Evolutionary conservation across 2,888 invertebrate species (phyloP).

Genomic region (Ormyrus rosae): DNA sequence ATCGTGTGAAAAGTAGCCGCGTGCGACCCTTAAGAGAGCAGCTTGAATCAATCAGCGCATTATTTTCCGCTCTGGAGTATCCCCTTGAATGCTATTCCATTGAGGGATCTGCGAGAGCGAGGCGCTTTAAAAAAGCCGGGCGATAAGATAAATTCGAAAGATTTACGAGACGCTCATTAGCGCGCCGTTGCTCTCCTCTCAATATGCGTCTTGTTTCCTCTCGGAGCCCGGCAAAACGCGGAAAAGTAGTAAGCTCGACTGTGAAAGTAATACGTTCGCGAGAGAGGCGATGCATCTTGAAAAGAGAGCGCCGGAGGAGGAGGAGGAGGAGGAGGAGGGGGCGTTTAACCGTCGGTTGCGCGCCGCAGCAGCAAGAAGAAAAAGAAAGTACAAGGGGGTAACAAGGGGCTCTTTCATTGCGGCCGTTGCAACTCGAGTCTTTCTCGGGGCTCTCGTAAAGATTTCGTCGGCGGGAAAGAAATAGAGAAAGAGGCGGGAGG

Average conservation of each 20-base stretch:
- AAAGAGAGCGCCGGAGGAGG: background rate
- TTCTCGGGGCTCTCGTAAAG: slow-evolving; percentile 63
- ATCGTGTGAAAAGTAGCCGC: slow-evolving; percentile 11
- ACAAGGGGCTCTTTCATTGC: slow-evolving; percentile 72
- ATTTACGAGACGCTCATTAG: slow-evolving; percentile 51
- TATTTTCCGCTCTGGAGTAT: slow-evolving; percentile 6
- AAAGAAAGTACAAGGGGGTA: slow-evolving; percentile 50
- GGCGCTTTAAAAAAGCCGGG: slow-evolving; percentile 17
- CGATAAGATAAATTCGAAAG: slow-evolving; percentile 55
- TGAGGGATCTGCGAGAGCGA: slow-evolving; percentile 27
- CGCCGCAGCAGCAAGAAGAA: background rate
- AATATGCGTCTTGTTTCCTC: slow-evolving; percentile 43
- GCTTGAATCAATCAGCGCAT: slow-evolving; percentile 9
- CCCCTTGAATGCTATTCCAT: slow-evolving; percentile 18
- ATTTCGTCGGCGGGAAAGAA: slow-evolving; percentile 61
- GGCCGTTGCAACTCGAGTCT: slow-evolving; percentile 61
- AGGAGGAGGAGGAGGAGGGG: background rate
- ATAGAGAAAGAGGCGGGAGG: slow-evolving; percentile 15
- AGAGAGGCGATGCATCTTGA: slow-evolving; percentile 23
- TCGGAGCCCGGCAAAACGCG: slow-evolving; percentile 2
- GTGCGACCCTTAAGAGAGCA: background rate
- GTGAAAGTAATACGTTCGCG: slow-evolving; percentile 38
- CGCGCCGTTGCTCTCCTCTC: slow-evolving; percentile 2
- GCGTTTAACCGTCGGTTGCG: slow-evolving; percentile 40
- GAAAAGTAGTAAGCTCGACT: slow-evolving; percentile 36